A percentile compares a stretch with the other conserved stretches of the same genome.
Conservation (phyloP, 2,113 vertebrate genomes). For the Cottus gobio region DNA sequence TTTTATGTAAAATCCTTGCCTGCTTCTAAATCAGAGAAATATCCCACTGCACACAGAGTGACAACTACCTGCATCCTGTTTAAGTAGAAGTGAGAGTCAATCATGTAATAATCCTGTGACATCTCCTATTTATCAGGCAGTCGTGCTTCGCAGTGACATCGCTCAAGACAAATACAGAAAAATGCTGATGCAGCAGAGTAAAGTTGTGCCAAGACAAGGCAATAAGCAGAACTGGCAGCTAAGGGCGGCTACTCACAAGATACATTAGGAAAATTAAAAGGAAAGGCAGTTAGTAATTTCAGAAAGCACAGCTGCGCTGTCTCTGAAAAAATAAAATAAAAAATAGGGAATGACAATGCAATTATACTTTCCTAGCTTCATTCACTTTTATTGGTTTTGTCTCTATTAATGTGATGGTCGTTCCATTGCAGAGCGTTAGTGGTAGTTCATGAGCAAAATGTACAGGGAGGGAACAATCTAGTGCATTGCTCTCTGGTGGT, state of each 20-base stretch:
- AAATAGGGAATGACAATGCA: slow-evolving; percentile 70
- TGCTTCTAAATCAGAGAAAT: slow-evolving; percentile 38
- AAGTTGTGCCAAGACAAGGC: slow-evolving; percentile 62
- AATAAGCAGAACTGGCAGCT: slow-evolving; percentile 68
- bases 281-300: slow-evolving; percentile 69
- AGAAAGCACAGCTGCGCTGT: slow-evolving; percentile 62
- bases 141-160: slow-evolving; percentile 53
- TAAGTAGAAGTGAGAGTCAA: slow-evolving; percentile 25
- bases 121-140: slow-evolving; percentile 63
- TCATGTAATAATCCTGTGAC: slow-evolving; percentile 52
- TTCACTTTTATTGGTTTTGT: slow-evolving; percentile 63
- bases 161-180: slow-evolving; percentile 67
- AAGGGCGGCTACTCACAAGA: slow-evolving; percentile 56
- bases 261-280: slow-evolving; percentile 84
- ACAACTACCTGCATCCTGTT: slow-evolving; percentile 13
- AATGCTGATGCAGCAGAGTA: slow-evolving; percentile 74
- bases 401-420: slow-evolving; percentile 59
- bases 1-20: background rate
- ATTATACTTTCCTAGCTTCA: slow-evolving; percentile 66
- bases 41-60: slow-evolving; percentile 4
- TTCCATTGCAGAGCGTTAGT: slow-evolving; percentile 45
- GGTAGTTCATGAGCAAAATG: slow-evolving; percentile 21
- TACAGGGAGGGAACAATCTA: slow-evolving; percentile 23
- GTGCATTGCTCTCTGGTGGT: slow-evolving; percentile 39
- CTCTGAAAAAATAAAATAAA: slow-evolving; percentile 58